Percentiles rank a stretch among this genome's conserved stretches.
phyloP scores from a whole-genome alignment of 2,888 invertebrate species.

The Neoscelio sp. region DNA sequence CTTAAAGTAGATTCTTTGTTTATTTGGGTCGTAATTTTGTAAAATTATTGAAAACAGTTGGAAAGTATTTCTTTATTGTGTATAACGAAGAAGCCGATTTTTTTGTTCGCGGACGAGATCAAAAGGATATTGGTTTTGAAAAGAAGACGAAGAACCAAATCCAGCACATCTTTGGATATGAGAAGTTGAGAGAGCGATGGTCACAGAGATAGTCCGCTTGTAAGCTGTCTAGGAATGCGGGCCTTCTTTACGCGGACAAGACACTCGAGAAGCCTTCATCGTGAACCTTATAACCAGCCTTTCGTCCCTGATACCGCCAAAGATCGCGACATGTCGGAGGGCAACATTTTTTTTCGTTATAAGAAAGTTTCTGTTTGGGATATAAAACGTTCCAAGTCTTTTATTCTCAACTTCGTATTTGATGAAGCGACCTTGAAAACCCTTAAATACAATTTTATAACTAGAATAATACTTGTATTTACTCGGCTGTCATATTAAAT shows the following conservation, averaged over 20 bases:
- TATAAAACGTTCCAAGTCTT: too few relatives aligned
- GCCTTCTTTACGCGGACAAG: slow-evolving; percentile 57
- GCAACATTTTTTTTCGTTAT: too few relatives aligned
- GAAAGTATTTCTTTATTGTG: slow-evolving; percentile 24
- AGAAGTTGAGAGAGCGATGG: slow-evolving; percentile 62
- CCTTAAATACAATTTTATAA: too few relatives aligned
- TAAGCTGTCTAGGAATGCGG: slow-evolving; percentile 82
- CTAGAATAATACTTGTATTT: too few relatives aligned
- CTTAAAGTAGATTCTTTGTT: not conserved
- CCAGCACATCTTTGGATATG: slow-evolving; percentile 76
- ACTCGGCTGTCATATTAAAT: too few relatives aligned
- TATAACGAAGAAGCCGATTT: slow-evolving; percentile 26
- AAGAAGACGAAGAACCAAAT: slow-evolving; percentile 77
- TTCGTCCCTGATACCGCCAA: slow-evolving; percentile 34
- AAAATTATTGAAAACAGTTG: slow-evolving; percentile 3
- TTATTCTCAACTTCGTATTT: too few relatives aligned
- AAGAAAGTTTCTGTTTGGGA: too few relatives aligned
- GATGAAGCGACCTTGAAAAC: too few relatives aligned
- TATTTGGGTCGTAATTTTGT: not conserved
- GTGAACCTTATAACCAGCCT: slow-evolving; percentile 7
- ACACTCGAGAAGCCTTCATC: slow-evolving; percentile 55
- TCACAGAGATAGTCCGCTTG: slow-evolving; percentile 66
- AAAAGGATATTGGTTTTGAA: slow-evolving; percentile 54
- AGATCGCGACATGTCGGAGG: slow-evolving; percentile 24
- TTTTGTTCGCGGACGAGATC: slow-evolving; percentile 47